These are phyloP conservation scores for Stegastes partitus DNA, from an alignment of 2,113 vertebrate genomes.

Conservation along the genomic window DNA sequence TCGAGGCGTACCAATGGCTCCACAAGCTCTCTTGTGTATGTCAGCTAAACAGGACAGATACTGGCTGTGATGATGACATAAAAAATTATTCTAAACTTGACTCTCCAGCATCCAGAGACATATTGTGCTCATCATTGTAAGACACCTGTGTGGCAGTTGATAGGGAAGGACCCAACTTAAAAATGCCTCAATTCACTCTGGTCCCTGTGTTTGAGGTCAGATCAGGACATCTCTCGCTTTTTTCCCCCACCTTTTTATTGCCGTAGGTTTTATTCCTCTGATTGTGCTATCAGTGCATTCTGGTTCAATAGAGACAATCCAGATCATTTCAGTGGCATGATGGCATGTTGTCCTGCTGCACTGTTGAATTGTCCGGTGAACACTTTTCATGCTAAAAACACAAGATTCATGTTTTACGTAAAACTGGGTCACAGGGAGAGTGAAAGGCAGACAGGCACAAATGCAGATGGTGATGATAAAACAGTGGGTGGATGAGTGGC, in stretches of 20 bases:
- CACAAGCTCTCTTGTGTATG: too few species aligned
- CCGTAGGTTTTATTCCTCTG: not conserved
- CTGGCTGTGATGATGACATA: too few species aligned
- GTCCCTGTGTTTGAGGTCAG: too few species aligned
- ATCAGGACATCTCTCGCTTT: too few species aligned
- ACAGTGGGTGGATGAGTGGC: conserved; percentile 8
- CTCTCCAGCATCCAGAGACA: too few species aligned
- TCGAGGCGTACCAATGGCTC: too few species aligned
- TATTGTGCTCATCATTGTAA: too few species aligned
- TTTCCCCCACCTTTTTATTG: not conserved
- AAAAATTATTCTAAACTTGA: too few species aligned
- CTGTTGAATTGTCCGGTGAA: not conserved
- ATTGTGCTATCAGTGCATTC: not conserved
- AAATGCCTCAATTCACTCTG: too few species aligned
- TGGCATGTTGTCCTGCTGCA: not conserved
- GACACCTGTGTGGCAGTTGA: too few species aligned
- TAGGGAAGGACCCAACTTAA: too few species aligned
- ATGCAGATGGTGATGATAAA: not conserved
- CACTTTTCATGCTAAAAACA: not conserved
- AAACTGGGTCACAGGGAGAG: not conserved
- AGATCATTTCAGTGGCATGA: not conserved
- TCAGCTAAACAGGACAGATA: too few species aligned
- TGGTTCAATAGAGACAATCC: not conserved
- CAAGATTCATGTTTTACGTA: not conserved
- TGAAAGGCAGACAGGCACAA: not conserved